Percentiles rank a stretch among this genome's conserved stretches.
These are phyloP conservation scores for Bubo scandiacus DNA, from an alignment of 2,113 vertebrate species.

Conservation along the genomic window DNA sequence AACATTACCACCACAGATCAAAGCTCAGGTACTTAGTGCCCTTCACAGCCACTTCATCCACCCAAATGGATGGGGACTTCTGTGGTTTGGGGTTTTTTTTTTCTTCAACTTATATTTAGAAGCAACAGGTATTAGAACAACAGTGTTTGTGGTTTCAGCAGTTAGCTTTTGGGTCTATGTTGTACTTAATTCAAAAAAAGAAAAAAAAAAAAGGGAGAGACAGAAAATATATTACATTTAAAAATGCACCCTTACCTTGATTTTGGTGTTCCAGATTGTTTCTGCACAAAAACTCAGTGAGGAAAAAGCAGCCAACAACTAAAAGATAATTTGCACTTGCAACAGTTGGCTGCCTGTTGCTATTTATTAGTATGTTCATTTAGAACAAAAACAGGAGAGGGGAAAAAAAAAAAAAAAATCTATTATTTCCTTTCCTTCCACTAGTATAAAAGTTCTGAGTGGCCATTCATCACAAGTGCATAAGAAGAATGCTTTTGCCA, in stretches of 20 bases:
- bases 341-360: not conserved
- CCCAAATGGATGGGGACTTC: not conserved
- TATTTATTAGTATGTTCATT: not conserved
- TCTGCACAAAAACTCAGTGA: conserved; percentile 30
- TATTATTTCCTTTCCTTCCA: not conserved
- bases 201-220: not conserved
- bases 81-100: not conserved
- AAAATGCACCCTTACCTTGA: conserved; percentile 35
- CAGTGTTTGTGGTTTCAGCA: not conserved
- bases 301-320: conserved; percentile 26
- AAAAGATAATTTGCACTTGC: not conserved
- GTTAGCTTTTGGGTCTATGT: not conserved
- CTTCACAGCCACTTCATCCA: not conserved
- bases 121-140: not conserved
- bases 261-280: conserved; percentile 28
- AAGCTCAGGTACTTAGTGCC: not conserved
- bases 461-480: not conserved
- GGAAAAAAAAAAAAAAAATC: not conserved
- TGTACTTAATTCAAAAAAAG: not conserved
- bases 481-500: not conserved
- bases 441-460: not conserved
- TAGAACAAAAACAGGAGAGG: not conserved
- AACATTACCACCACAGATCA: not conserved
- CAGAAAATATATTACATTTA: not conserved
- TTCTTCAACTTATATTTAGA: not conserved